A percentile compares a stretch with the other conserved stretches of the same genome.
Conservation (phyloP, 2,797 vertebrate species). For the Acestrorhynchus altus region DNA sequence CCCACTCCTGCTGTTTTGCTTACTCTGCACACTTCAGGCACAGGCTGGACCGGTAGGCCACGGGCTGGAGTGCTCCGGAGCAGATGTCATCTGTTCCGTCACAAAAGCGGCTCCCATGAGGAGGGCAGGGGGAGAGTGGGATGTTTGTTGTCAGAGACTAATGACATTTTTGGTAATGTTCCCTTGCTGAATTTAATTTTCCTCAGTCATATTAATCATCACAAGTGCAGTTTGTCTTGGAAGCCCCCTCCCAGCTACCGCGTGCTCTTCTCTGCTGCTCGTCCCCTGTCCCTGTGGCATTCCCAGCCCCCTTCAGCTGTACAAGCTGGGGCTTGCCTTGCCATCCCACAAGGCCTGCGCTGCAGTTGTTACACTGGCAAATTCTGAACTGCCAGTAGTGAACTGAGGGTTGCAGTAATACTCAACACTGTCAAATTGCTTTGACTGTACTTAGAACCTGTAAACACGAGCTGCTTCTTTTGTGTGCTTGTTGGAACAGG, state of each 20-base stretch:
- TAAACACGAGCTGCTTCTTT: not conserved
- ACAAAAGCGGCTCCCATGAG: slow-evolving; percentile 53
- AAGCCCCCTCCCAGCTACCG: slow-evolving; percentile 18
- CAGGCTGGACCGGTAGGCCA: slow-evolving; percentile 1
- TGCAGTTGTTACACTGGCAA: slow-evolving; percentile 60
- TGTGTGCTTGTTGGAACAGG: not conserved
- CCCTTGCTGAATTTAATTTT: slow-evolving; percentile 80
- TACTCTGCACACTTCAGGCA: not conserved
- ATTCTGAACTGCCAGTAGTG: slow-evolving; percentile 65
- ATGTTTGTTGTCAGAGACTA: slow-evolving; percentile 80
- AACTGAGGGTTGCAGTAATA: slow-evolving; percentile 55
- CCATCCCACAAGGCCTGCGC: slow-evolving; percentile 55
- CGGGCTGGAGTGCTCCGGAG: slow-evolving; percentile 33
- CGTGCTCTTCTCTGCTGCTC: not conserved
- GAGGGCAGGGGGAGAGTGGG: slow-evolving; percentile 64
- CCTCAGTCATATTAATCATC: slow-evolving; percentile 79
- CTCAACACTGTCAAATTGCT: not conserved
- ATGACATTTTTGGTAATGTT: slow-evolving; percentile 74
- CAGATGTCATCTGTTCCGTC: slow-evolving; percentile 58
- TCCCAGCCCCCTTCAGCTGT: slow-evolving; percentile 27
- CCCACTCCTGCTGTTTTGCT: not conserved
- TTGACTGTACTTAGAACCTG: not conserved
- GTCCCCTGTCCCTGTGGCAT: slow-evolving; percentile 38
- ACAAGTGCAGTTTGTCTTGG: slow-evolving; percentile 74
- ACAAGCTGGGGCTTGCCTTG: slow-evolving; percentile 48